Percentiles rank a stretch among this genome's conserved stretches.
These are phyloP conservation scores for Charadrius vociferus DNA, from an alignment of 2,113 vertebrate species.

Conservation along the genomic window DNA sequence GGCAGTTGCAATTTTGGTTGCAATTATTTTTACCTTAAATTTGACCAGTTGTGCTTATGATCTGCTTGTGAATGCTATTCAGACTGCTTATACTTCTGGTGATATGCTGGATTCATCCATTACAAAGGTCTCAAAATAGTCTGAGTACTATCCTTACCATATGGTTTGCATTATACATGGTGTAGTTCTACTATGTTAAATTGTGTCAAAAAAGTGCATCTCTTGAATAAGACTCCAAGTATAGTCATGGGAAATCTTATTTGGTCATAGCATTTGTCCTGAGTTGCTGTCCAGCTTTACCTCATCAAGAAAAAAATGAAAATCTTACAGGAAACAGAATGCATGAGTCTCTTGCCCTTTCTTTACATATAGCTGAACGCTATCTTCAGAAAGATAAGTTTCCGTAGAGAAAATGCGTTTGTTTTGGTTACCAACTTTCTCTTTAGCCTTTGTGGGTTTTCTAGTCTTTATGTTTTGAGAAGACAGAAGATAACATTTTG, in stretches of 20 bases:
- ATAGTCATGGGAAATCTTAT: background rate
- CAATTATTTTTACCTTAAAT: conserved; percentile 63
- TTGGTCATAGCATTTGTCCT: conserved; percentile 11
- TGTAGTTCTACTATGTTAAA: conserved; percentile 30
- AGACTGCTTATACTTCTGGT: conserved; percentile 56
- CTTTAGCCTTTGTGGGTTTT: conserved; percentile 47
- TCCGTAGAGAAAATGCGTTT: conserved; percentile 32
- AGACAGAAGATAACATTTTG: conserved; percentile 42
- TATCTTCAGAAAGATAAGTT: background rate
- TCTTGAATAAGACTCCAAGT: background rate
- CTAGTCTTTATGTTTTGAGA: conserved; percentile 43
- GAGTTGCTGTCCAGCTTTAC: conserved; percentile 34
- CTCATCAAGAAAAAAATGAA: background rate
- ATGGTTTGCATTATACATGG: conserved; percentile 62
- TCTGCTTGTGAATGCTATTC: conserved; percentile 59
- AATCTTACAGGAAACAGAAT: background rate
- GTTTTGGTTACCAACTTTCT: conserved; percentile 56
- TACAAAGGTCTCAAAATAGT: conserved; percentile 59
- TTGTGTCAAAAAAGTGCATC: conserved; percentile 36
- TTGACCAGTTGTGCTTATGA: conserved; percentile 50
- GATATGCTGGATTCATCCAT: conserved; percentile 26
- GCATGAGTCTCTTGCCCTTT: background rate
- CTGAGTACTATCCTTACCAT: conserved; percentile 43
- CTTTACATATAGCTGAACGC: background rate
- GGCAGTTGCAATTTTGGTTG: conserved; percentile 52